Evolutionary conservation across 2,888 invertebrate species (phyloP).

Genomic region (Arrhopalites spinosus): DNA sequence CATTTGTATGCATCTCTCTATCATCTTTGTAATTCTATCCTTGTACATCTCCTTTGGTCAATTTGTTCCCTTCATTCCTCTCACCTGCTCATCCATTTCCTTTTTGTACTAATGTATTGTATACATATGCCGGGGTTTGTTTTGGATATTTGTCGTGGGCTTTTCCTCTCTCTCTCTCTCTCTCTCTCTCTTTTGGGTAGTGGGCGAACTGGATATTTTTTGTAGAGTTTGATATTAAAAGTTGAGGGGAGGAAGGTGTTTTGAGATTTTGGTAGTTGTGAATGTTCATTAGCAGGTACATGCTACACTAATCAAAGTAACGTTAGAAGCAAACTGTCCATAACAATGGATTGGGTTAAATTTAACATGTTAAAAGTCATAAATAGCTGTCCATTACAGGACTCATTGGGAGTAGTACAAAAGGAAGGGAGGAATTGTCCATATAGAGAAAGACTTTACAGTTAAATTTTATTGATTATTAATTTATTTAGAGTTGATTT

Average conservation of each 20-base stretch:
- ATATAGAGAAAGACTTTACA: neutral
- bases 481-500: neutral
- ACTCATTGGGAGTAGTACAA: too few species aligned
- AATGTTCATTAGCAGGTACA: neutral
- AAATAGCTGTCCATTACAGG: too few species aligned
- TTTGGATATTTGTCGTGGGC: neutral
- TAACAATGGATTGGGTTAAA: too few species aligned
- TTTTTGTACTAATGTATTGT: too few species aligned
- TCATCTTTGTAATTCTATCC: too few species aligned
- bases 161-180: neutral
- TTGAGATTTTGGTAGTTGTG: neutral
- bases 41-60: too few species aligned
- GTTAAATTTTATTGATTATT: neutral
- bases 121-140: neutral
- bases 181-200: neutral
- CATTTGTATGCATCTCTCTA: too few species aligned
- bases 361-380: too few species aligned
- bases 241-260: neutral
- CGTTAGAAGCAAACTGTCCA: too few species aligned
- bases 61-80: neutral
- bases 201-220: conserved; percentile 31
- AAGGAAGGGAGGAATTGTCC: too few species aligned
- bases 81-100: neutral
- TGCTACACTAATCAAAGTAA: neutral
- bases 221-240: too few species aligned